Conservation (phyloP, 2,888 invertebrate species). For the Agrotis ipsilon region DNA sequence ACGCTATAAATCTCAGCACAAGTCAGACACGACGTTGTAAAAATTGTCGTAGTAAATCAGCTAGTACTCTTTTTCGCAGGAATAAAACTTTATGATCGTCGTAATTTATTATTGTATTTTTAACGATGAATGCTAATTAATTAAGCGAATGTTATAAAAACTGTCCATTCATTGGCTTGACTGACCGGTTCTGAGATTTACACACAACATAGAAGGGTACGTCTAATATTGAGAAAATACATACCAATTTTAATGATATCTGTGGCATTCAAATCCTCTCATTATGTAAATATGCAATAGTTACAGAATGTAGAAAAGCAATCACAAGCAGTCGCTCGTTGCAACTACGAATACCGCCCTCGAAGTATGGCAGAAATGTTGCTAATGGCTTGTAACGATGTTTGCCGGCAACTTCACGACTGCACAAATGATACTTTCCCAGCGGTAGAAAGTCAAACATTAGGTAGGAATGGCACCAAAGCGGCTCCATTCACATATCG, state of each 20-base stretch:
- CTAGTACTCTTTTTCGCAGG: constrained; percentile 61
- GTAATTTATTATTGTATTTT: constrained; percentile 72
- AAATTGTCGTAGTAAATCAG: constrained; percentile 72
- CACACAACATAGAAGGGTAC: constrained; percentile 55
- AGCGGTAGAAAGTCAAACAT: constrained; percentile 88
- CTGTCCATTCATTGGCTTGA: constrained; percentile 65
- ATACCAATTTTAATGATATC: constrained; percentile 59
- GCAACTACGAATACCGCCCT: constrained; percentile 70
- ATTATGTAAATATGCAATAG: constrained; percentile 74
- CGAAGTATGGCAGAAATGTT: constrained; percentile 79
- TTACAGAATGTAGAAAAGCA: constrained; percentile 73
- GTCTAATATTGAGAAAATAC: constrained; percentile 54
- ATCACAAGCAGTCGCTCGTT: constrained; percentile 64
- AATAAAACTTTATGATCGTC: constrained; percentile 70
- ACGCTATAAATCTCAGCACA: constrained; percentile 68
- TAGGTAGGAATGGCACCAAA: constrained; percentile 80
- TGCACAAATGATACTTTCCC: constrained; percentile 86
- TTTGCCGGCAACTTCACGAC: constrained; percentile 77
- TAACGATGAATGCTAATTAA: constrained; percentile 71
- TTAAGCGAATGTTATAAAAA: constrained; percentile 70
- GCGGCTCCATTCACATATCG: constrained; percentile 80
- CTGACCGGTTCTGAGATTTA: constrained; percentile 68
- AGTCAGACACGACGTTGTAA: constrained; percentile 52
- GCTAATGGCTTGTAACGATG: constrained; percentile 81
- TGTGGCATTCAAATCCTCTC: constrained; percentile 66